Evolutionary conservation across 2,113 vertebrate species (phyloP), one percentile per base, ranked within the genome.

Genomic region (Perccottus glenii): DNA sequence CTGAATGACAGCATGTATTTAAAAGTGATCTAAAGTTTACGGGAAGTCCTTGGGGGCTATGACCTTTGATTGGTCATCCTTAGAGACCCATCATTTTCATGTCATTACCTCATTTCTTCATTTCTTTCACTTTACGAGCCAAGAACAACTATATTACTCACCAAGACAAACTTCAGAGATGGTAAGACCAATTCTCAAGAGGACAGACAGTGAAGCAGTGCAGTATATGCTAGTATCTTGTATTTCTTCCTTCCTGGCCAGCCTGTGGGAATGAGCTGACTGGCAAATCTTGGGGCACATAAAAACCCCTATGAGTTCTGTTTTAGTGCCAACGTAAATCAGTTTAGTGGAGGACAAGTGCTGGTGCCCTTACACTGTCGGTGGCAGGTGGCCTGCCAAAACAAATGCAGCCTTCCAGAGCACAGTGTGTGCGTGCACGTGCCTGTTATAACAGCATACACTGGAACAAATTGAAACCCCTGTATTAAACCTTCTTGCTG

Each of bases 281-380:
- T 70, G 76, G 71, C 64, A 73, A 61, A 49, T 69, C 69, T 50
- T 59, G 3, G 48, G 60, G 47, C 9, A 6, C 65, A 79, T 77
- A 72, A 80, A 84, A 86, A 85, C 50, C 60, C 66, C 61, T 53
- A 80, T 58, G 78, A 84, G 61, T 78, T 69, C 63, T 55, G 61
- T 70, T 87, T 85, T 75, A 78, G 65, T 68, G 80, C 78, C 86
- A 80, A 77, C 57, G 61, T 87, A 81, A 87, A 85, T 90, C 86
- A 80, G 77, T 80, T 67, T 77, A 64, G 72, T 61, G 64, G 77
- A 81, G 73, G 80, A 80, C 76, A 75, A 84, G 71, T 10, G 51
- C 60, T 11, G 8, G 57, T 78, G 68, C 73, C 72, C 67, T 77
- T 60, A 67, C 50, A 33, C 52, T 11, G 44, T 57, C 33, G 53